Base-by-base conservation (phyloP, 1,140 invertebrate species). In the Lerema accius region DNA sequence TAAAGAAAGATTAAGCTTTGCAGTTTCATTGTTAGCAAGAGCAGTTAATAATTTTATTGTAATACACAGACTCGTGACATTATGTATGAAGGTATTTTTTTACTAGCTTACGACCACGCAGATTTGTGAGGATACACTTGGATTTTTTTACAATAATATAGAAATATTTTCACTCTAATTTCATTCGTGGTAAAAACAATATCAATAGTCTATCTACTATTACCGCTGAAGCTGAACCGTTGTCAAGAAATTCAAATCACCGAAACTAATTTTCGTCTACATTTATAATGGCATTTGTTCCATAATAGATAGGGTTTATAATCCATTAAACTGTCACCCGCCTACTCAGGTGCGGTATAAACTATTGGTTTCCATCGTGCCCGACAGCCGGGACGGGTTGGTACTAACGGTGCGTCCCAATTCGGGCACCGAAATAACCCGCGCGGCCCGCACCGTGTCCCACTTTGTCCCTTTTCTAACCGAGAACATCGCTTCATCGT, bases 401-500 rank as follows among this genome's bases (percentile, higher is more conserved):
- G 80, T 82, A 79, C 82, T 84, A 83, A 87, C 82, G 77, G 80
- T 75, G 65, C 79, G 84, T 67, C 77, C 86, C 79, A 86, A 81
- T 83, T 87, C 78, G 69, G 69, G 67, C 64, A 77, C 82, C 75
- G 72, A 89, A 89, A 86, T 89, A 89, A 82, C 68, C 67, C 80
- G 78, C 70, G 73, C 71, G 66, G 67, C 71, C 69, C 81, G 78
- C 70, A 73, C 71, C 69, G 67, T 82, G 84, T 79, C 84, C 84
- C 74, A 89, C 66, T 82, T 86, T 64, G 42, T 71, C 68, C 80
- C 77, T 71, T 70, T 46, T 59, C 63, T 67, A 60, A 73, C 69
- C 67, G 58, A 53, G 63, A 63, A 58, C 65, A 51, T 50, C 56
- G 48, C 9, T 35, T 19, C 13, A 35, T 9, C 23, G 28, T 16